Percentiles rank a stretch among this genome's conserved stretches.
These are phyloP conservation scores for Eristalinus aeneus DNA, from an alignment of 2,888 invertebrate genomes.

Conservation along the genomic window DNA sequence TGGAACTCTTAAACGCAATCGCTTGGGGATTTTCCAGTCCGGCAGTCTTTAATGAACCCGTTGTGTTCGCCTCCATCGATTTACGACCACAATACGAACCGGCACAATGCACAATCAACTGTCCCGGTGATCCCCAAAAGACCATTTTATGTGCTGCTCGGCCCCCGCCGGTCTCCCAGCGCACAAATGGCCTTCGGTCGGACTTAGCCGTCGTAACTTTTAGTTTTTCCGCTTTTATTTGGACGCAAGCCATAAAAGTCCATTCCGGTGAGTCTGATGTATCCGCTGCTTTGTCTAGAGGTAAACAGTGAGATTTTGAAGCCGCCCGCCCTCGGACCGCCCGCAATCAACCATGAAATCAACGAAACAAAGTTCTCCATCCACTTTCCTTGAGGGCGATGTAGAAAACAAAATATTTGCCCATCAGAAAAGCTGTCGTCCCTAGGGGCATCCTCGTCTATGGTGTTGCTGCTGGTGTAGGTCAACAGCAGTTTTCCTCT, in stretches of 20 bases:
- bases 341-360: conserved; percentile 2
- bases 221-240: conserved; percentile 1
- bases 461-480: neutral
- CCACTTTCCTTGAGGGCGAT: neutral
- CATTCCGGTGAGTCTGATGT: conserved; percentile 15
- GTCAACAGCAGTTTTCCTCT: neutral
- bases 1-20: neutral
- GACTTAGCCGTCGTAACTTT: neutral
- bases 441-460: neutral
- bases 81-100: conserved; percentile 24
- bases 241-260: conserved; percentile 6
- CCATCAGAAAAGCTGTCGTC: neutral
- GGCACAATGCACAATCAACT: conserved; percentile 7
- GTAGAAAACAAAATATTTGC: conserved; percentile 2
- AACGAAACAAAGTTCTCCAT: neutral
- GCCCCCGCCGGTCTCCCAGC: no score
- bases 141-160: neutral
- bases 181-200: neutral
- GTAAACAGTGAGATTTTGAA: neutral
- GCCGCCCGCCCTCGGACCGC: neutral
- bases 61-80: conserved; percentile 23
- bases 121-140: neutral
- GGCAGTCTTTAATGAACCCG: conserved; percentile 9
- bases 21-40: conserved; percentile 21
- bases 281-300: neutral